These are phyloP conservation scores for Morphnarchus princeps DNA, from an alignment of 2,113 vertebrate species.

Conservation along the genomic window DNA sequence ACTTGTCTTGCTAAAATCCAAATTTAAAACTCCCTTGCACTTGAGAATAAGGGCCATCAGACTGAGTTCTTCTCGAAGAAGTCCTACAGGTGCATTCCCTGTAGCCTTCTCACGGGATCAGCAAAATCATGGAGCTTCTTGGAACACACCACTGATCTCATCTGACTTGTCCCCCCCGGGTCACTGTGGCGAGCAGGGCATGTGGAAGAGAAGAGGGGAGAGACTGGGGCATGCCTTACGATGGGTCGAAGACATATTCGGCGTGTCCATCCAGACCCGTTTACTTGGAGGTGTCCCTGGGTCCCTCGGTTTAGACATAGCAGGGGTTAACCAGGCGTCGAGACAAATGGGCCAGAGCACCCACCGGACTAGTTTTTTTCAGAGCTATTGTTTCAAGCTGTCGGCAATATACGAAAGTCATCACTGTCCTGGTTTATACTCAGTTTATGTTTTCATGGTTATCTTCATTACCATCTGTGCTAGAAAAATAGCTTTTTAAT, in stretches of 20 bases:
- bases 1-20: background rate
- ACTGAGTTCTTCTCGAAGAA: background rate
- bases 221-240: rapidly evolving
- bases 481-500: background rate
- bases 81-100: background rate
- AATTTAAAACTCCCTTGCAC: background rate
- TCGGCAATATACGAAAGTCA: rapidly evolving
- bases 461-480: background rate
- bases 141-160: background rate
- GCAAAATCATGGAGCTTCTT: background rate
- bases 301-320: background rate
- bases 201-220: rapidly evolving
- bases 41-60: background rate
- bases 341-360: background rate
- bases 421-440: background rate
- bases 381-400: background rate
- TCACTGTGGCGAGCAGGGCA: background rate
- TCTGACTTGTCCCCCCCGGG: background rate
- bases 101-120: background rate
- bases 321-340: background rate
- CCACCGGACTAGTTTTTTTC: background rate
- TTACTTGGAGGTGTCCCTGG: background rate
- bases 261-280: background rate
- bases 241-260: rapidly evolving
- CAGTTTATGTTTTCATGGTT: background rate